A percentile compares a stretch with the other conserved stretches of the same genome.
These are phyloP conservation scores for Heliconius hewitsoni DNA, from an alignment of 1,140 invertebrate genomes.

Conservation along the genomic window DNA sequence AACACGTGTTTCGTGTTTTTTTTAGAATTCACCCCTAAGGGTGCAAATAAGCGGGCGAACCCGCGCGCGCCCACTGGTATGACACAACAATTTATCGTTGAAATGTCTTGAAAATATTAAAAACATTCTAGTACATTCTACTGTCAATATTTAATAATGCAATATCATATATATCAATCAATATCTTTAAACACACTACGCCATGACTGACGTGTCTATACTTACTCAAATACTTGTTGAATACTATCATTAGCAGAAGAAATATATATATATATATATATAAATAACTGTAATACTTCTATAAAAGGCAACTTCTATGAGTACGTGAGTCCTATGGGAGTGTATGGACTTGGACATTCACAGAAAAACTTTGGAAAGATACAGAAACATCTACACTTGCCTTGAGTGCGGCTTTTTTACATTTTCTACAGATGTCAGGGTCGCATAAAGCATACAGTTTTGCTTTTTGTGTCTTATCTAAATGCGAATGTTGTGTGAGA, in stretches of 20 bases:
- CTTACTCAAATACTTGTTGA: not conserved
- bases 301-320: conserved; percentile 4
- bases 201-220: too few species aligned
- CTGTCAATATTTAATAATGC: too few species aligned
- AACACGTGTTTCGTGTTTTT: too few species aligned
- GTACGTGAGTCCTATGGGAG: conserved; percentile 8
- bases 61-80: too few species aligned
- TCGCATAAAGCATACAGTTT: not conserved
- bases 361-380: conserved; percentile 2
- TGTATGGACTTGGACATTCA: conserved; percentile 8
- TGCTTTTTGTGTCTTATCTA: not conserved
- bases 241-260: not conserved
- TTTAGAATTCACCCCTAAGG: too few species aligned
- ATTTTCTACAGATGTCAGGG: conserved; percentile 10
- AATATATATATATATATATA: not conserved
- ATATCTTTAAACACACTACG: too few species aligned
- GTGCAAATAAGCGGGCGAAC: too few species aligned
- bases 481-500: not conserved
- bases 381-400: not conserved
- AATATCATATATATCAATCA: too few species aligned
- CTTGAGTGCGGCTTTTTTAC: not conserved
- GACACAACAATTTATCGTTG: not conserved
- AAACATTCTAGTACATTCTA: not conserved
- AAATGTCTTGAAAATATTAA: not conserved
- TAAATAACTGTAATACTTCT: not conserved